Percentiles rank a stretch among this genome's conserved stretches.
phyloP scores from a whole-genome alignment of 2,888 invertebrate species.

The Antitype chi region DNA sequence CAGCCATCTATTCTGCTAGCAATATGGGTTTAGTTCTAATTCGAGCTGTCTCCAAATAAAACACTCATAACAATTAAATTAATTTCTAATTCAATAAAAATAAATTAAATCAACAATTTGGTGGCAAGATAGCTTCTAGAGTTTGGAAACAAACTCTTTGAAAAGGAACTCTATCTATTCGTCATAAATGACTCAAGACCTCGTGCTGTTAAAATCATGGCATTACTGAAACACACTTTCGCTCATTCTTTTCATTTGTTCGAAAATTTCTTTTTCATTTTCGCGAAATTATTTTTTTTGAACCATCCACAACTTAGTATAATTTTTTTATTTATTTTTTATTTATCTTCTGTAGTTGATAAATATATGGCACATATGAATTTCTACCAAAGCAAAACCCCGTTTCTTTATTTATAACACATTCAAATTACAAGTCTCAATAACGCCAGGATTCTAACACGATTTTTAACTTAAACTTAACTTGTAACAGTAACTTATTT shows the following conservation, averaged over 20 bases:
- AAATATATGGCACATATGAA: conserved; percentile 33
- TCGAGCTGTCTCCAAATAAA: conserved; percentile 42
- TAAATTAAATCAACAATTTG: conserved; percentile 87
- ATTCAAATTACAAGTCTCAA: conserved; percentile 14
- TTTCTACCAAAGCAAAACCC: neutral
- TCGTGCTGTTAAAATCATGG: conserved; percentile 61
- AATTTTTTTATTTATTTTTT: neutral
- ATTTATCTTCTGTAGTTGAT: neutral
- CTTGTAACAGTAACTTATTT: conserved; percentile 33
- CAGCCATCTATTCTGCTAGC: too few species aligned
- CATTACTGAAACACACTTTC: conserved; percentile 45
- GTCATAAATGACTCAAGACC: conserved; percentile 52
- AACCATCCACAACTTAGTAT: too few species aligned
- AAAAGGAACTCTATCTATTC: conserved; percentile 82
- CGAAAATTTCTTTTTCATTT: neutral
- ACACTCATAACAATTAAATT: conserved; percentile 50
- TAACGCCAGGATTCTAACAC: conserved; percentile 63
- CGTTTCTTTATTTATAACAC: conserved; percentile 27
- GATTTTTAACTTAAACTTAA: conserved; percentile 51
- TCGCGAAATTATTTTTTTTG: neutral
- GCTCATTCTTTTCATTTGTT: neutral
- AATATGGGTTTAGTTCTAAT: too few species aligned
- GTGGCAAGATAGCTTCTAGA: conserved; percentile 89
- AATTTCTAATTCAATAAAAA: conserved; percentile 78
- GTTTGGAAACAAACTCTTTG: conserved; percentile 74